Percentiles rank a stretch among this genome's conserved stretches.
Evolutionary conservation across 1,140 invertebrate species (phyloP).

Genomic region (Hermetia illucens): DNA sequence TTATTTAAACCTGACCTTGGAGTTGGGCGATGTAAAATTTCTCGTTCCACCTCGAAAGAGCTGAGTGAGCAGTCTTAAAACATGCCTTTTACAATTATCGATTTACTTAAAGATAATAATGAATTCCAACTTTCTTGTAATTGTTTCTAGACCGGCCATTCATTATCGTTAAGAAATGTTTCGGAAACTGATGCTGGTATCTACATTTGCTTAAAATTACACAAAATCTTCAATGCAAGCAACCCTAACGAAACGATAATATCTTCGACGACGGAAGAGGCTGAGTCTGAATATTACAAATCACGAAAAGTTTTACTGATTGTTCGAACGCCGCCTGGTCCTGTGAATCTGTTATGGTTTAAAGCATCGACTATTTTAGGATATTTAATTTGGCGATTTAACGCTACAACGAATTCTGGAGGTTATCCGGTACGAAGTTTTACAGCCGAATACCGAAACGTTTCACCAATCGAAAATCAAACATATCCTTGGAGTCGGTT

Average conservation of each 20-base stretch:
- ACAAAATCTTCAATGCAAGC: too few relatives aligned
- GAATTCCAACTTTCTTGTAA: not conserved
- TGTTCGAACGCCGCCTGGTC: slow-evolving; percentile 25
- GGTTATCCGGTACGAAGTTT: slow-evolving; percentile 29
- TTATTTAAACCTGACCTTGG: too few relatives aligned
- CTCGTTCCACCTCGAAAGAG: too few relatives aligned
- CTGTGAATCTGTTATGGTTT: slow-evolving; percentile 24
- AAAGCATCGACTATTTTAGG: slow-evolving; percentile 28
- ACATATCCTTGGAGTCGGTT: slow-evolving; percentile 25
- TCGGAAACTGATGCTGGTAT: slow-evolving; percentile 20
- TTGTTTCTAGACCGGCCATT: slow-evolving; percentile 18
- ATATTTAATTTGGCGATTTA: slow-evolving; percentile 28
- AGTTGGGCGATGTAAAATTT: too few relatives aligned
- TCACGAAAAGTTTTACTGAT: slow-evolving; percentile 9
- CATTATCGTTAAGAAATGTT: slow-evolving; percentile 22
- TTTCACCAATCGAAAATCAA: slow-evolving; percentile 16
- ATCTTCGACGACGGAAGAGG: too few relatives aligned
- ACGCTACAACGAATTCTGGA: slow-evolving; percentile 24
- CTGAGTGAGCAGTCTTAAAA: too few relatives aligned
- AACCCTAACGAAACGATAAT: too few relatives aligned
- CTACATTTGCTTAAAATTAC: slow-evolving; percentile 26
- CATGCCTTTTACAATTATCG: not conserved
- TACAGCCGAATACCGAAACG: slow-evolving; percentile 24
- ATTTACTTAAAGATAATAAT: not conserved
- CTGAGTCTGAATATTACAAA: too few relatives aligned